These are phyloP conservation scores for Meteorus colon DNA, from an alignment of 2,888 invertebrate species.

Conservation along the genomic window DNA sequence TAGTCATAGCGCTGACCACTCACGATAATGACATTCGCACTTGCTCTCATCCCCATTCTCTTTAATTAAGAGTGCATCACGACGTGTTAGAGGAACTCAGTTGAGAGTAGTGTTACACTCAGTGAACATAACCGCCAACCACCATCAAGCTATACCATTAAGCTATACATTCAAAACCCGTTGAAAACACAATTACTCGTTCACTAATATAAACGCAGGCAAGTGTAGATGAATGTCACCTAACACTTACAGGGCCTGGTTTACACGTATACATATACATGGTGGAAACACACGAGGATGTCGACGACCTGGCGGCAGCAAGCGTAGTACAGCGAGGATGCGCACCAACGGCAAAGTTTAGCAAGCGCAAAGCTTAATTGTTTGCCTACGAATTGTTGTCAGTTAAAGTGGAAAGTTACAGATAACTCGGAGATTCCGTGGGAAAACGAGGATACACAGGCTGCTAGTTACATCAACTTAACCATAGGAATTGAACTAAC, in stretches of 20 bases:
- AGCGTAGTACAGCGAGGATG: slow-evolving; percentile 42
- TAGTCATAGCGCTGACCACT: slow-evolving; percentile 26
- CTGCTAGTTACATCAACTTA: slow-evolving; percentile 35
- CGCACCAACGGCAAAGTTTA: slow-evolving; percentile 58
- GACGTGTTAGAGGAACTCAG: slow-evolving; percentile 24
- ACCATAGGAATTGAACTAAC: slow-evolving; percentile 30
- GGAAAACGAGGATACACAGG: slow-evolving; percentile 26
- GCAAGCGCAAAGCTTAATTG: slow-evolving; percentile 62
- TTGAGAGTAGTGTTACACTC: slow-evolving; percentile 27
- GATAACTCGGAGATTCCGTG: slow-evolving; percentile 59
- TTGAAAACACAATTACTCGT: slow-evolving; percentile 51
- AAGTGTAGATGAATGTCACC: slow-evolving; percentile 7
- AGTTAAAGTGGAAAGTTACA: slow-evolving; percentile 69
- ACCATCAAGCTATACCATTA: slow-evolving; percentile 30
- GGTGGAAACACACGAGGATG: slow-evolving; percentile 26
- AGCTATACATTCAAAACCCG: slow-evolving; percentile 44
- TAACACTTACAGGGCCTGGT: slow-evolving; percentile 9
- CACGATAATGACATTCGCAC: slow-evolving; percentile 37
- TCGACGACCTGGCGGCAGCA: slow-evolving; percentile 48
- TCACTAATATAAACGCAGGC: slow-evolving; percentile 28
- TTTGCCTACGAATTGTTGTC: slow-evolving; percentile 67
- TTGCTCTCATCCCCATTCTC: slow-evolving; percentile 25
- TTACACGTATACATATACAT: slow-evolving; percentile 12
- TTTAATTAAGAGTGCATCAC: slow-evolving; percentile 40
- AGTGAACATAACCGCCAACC: slow-evolving; percentile 40